Conservation (phyloP, 1,140 invertebrate species). For the Dendroctonus valens region DNA sequence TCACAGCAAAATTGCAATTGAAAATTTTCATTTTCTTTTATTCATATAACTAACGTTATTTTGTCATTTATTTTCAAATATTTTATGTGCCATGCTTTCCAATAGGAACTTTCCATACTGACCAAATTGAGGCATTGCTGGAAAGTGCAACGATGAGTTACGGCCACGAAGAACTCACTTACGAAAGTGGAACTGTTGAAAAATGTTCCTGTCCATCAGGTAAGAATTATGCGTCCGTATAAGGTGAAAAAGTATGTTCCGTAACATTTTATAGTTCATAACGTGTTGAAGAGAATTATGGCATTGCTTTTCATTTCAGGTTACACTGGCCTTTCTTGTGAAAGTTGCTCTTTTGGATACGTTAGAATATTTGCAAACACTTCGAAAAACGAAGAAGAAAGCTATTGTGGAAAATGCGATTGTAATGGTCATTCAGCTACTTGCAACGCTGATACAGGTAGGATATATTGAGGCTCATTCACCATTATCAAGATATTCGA, state of each 20-base stretch:
- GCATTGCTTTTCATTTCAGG: conserved; percentile 45
- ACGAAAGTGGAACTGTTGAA: conserved; percentile 54
- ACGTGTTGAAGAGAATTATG: too few relatives aligned
- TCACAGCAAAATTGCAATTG: too few relatives aligned
- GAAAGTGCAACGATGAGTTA: conserved; percentile 39
- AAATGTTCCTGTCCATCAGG: conserved; percentile 62
- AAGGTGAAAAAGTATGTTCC: neutral
- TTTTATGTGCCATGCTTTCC: neutral
- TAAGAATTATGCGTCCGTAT: neutral
- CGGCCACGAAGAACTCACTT: conserved; percentile 33
- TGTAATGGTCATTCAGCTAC: conserved; percentile 85
- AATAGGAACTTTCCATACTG: conserved; percentile 81
- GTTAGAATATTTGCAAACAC: conserved; percentile 67
- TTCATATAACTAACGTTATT: neutral
- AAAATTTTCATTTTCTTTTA: neutral
- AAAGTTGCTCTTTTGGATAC: conserved; percentile 82
- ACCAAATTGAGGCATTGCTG: conserved; percentile 82
- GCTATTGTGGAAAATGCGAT: conserved; percentile 79
- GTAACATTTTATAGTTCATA: neutral
- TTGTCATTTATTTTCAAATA: neutral
- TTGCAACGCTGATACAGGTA: conserved; percentile 60
- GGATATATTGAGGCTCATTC: neutral
- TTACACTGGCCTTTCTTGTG: conserved; percentile 79
- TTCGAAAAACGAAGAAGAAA: conserved; percentile 41
- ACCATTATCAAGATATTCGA: conserved; percentile 4